These are phyloP conservation scores for Megatriorchis doriae DNA, from an alignment of 2,113 vertebrate genomes.

Conservation along the genomic window DNA sequence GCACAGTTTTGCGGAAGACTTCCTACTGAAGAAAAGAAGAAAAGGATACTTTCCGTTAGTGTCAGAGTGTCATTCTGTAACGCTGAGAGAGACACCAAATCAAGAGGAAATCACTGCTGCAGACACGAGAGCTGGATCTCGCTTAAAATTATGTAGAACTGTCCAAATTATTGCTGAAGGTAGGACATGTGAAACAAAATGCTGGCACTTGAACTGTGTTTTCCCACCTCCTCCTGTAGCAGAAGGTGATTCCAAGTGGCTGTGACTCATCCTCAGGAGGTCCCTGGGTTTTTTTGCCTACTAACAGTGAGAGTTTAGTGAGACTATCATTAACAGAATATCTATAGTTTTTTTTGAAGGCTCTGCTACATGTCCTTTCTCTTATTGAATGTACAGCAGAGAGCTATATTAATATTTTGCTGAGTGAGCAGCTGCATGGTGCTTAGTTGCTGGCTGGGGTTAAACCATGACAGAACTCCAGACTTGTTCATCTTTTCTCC, in stretches of 20 bases:
- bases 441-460: too few species aligned
- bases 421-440: background rate
- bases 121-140: background rate
- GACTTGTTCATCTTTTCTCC: background rate
- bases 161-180: background rate
- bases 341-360: background rate
- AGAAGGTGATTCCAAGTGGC: slow-evolving; percentile 20
- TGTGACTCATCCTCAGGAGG: slow-evolving; percentile 26
- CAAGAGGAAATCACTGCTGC: background rate
- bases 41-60: background rate
- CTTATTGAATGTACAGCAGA: background rate
- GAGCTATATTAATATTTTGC: background rate
- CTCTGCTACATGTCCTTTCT: background rate
- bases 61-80: background rate
- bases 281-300: background rate
- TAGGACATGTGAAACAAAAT: background rate
- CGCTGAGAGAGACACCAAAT: background rate
- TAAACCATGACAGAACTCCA: background rate
- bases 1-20: background rate
- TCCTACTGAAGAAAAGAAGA: background rate
- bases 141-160: background rate
- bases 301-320: background rate
- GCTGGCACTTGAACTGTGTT: background rate
- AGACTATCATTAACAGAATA: background rate
- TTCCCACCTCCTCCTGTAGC: background rate